Conservation (phyloP, 2,797 vertebrate species). For the Tokudaia tokunoshimensis region DNA sequence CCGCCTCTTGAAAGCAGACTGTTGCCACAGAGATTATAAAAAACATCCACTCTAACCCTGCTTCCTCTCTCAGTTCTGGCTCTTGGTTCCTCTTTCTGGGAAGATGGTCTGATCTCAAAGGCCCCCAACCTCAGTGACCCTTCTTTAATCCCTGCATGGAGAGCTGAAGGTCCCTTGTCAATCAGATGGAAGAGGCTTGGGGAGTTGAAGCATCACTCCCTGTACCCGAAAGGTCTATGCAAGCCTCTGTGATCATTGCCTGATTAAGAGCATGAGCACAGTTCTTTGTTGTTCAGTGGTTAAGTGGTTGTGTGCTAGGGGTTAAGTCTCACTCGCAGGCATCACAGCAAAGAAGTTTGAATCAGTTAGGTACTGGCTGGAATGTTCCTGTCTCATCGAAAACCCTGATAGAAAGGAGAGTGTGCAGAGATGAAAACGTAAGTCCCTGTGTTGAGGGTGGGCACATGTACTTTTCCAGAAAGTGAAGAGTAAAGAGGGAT, state of each 20-base stretch:
- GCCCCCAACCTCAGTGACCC: neutral
- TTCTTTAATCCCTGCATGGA: neutral
- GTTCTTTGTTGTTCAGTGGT: constrained; percentile 82
- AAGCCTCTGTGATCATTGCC: neutral
- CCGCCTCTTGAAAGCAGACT: neutral
- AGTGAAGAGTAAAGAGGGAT: neutral
- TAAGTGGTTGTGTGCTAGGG: constrained; percentile 69
- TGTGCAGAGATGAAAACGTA: constrained; percentile 88
- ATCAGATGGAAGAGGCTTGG: neutral
- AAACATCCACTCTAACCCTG: neutral
- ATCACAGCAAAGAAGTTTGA: constrained; percentile 50
- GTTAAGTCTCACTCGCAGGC: constrained; percentile 75
- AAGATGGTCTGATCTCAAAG: neutral
- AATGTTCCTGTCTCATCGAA: constrained; percentile 31
- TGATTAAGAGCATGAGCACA: constrained; percentile 61
- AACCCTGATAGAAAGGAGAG: neutral
- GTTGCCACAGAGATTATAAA: neutral
- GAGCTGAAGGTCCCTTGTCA: neutral
- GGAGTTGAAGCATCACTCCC: neutral
- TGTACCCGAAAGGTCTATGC: no score
- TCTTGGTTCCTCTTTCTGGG: neutral
- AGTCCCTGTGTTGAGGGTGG: constrained; percentile 90
- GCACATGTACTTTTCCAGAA: neutral
- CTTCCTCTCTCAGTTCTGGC: neutral
- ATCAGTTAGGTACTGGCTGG: neutral